These are phyloP conservation scores for Nothobranchius furzeri DNA, from an alignment of 2,113 vertebrate species.

Conservation along the genomic window DNA sequence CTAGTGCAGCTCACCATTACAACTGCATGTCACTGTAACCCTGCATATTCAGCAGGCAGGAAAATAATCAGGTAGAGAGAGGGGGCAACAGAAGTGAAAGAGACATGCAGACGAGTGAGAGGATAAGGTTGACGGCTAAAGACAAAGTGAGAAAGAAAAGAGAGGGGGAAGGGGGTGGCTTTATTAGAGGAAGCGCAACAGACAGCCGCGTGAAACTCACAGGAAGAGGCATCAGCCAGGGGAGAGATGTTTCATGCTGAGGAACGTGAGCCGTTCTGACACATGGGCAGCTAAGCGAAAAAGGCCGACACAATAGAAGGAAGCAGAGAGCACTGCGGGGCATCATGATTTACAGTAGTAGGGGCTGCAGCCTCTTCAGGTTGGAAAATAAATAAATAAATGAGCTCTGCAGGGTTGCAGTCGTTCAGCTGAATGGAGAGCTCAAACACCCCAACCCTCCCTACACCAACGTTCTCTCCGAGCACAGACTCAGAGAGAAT, in stretches of 20 bases:
- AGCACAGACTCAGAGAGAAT: too few species aligned
- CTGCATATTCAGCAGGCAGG: conserved; percentile 69
- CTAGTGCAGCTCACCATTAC: conserved; percentile 35
- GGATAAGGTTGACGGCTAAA: conserved; percentile 52
- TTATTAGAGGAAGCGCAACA: conserved; percentile 46
- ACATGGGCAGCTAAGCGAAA: conserved; percentile 65
- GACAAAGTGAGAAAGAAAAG: conserved; percentile 58
- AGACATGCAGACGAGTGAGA: neutral
- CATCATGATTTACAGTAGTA: conserved; percentile 58
- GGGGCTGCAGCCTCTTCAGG: conserved; percentile 53
- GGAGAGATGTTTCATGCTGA: conserved; percentile 63
- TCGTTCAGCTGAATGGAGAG: conserved; percentile 37
- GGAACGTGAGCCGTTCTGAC: conserved; percentile 67
- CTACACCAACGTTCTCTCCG: too few species aligned
- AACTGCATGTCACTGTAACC: conserved; percentile 49
- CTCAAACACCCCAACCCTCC: too few species aligned
- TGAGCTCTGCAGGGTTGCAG: conserved; percentile 34
- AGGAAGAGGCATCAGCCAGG: conserved; percentile 74
- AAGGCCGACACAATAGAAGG: conserved; percentile 55
- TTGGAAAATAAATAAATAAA: conserved; percentile 9
- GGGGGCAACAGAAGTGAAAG: neutral
- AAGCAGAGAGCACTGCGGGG: conserved; percentile 54
- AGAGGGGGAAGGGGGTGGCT: conserved; percentile 42
- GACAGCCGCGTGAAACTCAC: conserved; percentile 69
- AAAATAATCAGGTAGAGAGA: conserved; percentile 54